Percentiles rank a stretch among this genome's conserved stretches.
These are phyloP conservation scores for Arge pagana DNA, from an alignment of 2,888 invertebrate genomes.

Conservation along the genomic window DNA sequence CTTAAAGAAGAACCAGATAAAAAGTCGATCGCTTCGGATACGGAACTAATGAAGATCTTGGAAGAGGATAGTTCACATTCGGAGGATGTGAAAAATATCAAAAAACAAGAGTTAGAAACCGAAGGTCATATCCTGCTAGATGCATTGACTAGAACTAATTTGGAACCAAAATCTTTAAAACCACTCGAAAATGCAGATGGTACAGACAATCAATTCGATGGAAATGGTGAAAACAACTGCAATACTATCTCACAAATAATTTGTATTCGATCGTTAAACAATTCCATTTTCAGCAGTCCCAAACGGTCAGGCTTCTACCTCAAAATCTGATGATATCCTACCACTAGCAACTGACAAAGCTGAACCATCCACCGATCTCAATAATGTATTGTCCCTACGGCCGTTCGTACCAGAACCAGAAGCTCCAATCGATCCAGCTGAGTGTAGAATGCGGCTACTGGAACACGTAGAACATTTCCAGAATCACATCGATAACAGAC, in stretches of 20 bases:
- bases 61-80: constrained; percentile 50
- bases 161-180: too few relatives aligned
- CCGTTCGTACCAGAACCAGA: constrained; percentile 75
- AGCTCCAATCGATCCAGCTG: constrained; percentile 78
- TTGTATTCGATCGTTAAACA: too few relatives aligned
- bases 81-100: constrained; percentile 44
- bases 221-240: too few relatives aligned
- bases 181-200: too few relatives aligned
- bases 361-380: not conserved
- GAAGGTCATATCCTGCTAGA: constrained; percentile 44
- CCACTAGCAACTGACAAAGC: not conserved
- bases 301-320: constrained; percentile 14
- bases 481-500: constrained; percentile 70
- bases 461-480: constrained; percentile 80
- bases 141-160: constrained; percentile 41
- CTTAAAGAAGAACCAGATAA: constrained; percentile 51
- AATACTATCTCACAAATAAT: not conserved
- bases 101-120: constrained; percentile 38
- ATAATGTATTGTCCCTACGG: constrained; percentile 35
- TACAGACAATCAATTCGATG: too few relatives aligned
- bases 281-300: constrained; percentile 5
- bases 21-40: constrained; percentile 53
- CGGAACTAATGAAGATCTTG: constrained; percentile 55
- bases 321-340: constrained; percentile 6
- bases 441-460: constrained; percentile 76